Evolutionary conservation across 2,888 invertebrate genomes (phyloP), one percentile per base, ranked within the genome.

Genomic region (Stratiomys singularior): DNA sequence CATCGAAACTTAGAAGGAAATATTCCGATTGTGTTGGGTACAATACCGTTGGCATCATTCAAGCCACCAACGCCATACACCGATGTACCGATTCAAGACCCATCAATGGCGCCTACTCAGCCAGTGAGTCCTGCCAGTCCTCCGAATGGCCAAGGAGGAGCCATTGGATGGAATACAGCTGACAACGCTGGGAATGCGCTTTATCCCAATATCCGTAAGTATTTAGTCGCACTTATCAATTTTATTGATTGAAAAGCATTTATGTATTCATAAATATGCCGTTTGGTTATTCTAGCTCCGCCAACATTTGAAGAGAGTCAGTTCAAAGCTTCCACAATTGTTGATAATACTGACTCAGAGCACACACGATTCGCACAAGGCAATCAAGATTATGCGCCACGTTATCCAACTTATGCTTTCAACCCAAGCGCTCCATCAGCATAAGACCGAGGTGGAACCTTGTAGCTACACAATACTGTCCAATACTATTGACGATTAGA

Each of bases 1-100:
- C 92, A 94, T 82, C 87, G 90, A 80, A 92, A 93, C 84, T 85
- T 94, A 81, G 88, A 88, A 28, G 90, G 90, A 37, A 90, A 89
- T 83, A 90, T 92, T 82, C 91, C 92, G 44, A 89, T 95, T 69
- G 91, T 91, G 0, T 90, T 95, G 81, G 95, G 95, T 30, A 94
- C 94, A 0, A 90, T 94, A 80, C 94, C 94, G 1, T 84, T 93
- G 80, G 88, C 90, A 77, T 90, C 88, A 11, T 88, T 90, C 81
- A 84, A 85, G 81, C 84, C 86, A 9, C 86, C 86, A 21, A 84
- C 85, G 78, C 86, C 86, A 11, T 86, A 86, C 79, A 84, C 86
- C 11, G 85, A 85, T 83, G 84, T 84, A 21, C 85, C 85, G 74
- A 83, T 84, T 76, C 85, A 82, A 81, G 87, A 85, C 85, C 86